A percentile compares a stretch with the other conserved stretches of the same genome.
Evolutionary conservation across 2,888 invertebrate genomes (phyloP).

Genomic region (Alsophila aescularia): DNA sequence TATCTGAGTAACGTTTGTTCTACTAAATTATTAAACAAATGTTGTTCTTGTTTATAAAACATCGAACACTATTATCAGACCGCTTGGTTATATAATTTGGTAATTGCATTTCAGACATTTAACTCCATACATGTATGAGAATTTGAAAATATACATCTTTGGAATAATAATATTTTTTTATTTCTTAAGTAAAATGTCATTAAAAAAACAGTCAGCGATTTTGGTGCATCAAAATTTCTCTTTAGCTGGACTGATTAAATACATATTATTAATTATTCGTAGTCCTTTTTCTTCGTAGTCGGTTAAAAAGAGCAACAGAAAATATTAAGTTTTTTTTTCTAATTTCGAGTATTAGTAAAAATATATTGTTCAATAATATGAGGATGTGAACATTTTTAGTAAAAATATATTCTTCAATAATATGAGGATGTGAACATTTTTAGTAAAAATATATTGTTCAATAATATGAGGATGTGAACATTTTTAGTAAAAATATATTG

Average conservation of each 20-base stretch:
- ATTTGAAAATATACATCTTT: slow-evolving; percentile 37
- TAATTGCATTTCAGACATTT: slow-evolving; percentile 30
- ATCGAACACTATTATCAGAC: slow-evolving; percentile 19
- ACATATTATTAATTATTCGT: neutral
- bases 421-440: slow-evolving; percentile 26
- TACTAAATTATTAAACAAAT: neutral
- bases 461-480: slow-evolving; percentile 24
- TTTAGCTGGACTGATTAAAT: slow-evolving; percentile 21
- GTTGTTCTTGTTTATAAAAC: neutral
- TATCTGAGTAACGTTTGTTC: neutral
- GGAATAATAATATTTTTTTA: slow-evolving; percentile 25
- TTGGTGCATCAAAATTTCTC: slow-evolving; percentile 35
- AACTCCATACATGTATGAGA: slow-evolving; percentile 25
- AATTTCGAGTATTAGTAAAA: slow-evolving; percentile 10
- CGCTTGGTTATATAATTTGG: slow-evolving; percentile 6
- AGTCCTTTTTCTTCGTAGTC: slow-evolving; percentile 33
- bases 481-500: neutral
- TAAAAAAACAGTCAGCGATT: slow-evolving; percentile 32
- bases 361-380: slow-evolving; percentile 1
- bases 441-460: neutral
- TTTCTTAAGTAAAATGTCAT: slow-evolving; percentile 15
- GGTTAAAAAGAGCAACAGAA: slow-evolving; percentile 35
- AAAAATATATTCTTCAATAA: neutral
- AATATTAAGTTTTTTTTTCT: slow-evolving; percentile 7
- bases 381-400: slow-evolving; percentile 24